Evolutionary conservation across 2,888 invertebrate genomes (phyloP).

Genomic region (Cartodere bifasciata): DNA sequence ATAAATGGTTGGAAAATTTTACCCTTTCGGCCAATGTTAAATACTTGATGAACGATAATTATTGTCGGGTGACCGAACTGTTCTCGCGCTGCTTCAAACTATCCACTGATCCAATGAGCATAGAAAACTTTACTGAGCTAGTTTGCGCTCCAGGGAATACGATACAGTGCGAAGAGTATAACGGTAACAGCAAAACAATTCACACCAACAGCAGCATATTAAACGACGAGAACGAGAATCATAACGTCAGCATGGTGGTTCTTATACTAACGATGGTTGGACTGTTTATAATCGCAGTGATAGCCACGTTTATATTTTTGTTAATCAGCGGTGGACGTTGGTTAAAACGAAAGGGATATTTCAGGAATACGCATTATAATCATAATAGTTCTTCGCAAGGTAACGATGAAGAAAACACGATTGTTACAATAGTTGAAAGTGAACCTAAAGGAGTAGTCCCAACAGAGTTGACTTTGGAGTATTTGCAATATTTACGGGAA

Average conservation of each 20-base stretch:
- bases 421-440: conserved; percentile 31
- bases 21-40: conserved; percentile 34
- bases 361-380: conserved; percentile 37
- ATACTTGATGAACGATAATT: conserved; percentile 42
- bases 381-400: conserved; percentile 47
- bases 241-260: conserved; percentile 23
- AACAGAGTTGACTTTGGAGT: conserved; percentile 61
- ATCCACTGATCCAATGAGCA: conserved; percentile 47
- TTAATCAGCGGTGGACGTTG: conserved; percentile 43
- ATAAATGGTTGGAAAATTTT: conserved; percentile 42
- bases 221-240: conserved; percentile 21
- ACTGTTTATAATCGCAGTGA: conserved; percentile 40
- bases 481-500: conserved; percentile 53
- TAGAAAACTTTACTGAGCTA: conserved; percentile 47
- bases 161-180: conserved; percentile 46
- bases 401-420: conserved; percentile 35
- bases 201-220: conserved; percentile 27
- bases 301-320: conserved; percentile 41
- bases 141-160: conserved; percentile 44
- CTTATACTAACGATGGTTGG: conserved; percentile 33
- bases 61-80: conserved; percentile 45
- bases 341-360: conserved; percentile 44
- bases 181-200: conserved; percentile 29
- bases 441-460: conserved; percentile 43
- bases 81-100: conserved; percentile 53